Base-by-base conservation (phyloP, 1,140 invertebrate species). In the Steinernema feltiae region DNA sequence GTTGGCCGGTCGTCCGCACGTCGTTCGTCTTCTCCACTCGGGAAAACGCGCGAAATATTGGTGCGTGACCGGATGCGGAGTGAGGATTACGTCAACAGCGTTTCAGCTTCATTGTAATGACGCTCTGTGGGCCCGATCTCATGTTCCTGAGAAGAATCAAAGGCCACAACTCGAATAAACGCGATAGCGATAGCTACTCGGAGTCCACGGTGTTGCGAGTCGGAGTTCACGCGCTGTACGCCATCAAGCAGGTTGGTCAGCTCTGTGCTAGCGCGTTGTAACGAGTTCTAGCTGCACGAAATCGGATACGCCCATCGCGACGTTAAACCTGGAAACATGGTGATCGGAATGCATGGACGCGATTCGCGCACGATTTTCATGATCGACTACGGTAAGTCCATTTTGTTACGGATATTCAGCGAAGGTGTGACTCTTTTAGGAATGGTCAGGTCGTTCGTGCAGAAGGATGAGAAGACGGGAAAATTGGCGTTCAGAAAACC, bases 51-150 rank as follows among this genome's bases (percentile, higher is more conserved):
- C 32, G n/a, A 69, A 81, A 32, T 83, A 83, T 71, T 77, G 48
- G 81, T 82, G 27, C 1, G 76, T 83, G 17, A 7, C 7, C n/a
- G n/a, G n/a, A n/a, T n/a, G 41, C 41, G 7, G 7, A 12, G 7
- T 46, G 7, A 46, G 41, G n/a, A n/a, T 46, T n/a, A 46, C 7
- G 7, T 46, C 41, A n/a, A 46, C 41, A 12, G 7, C 41, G n/a
- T n/a, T 83, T 35, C 63, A 78, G 78, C 32, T 82, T 76, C 73
- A 81, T 82, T 32, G 81, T 82, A 27, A 79, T 85, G 69, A 74
- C 82, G 15, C 48, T 82, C 1, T 81, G 80, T 48, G 82, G 82
- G 0, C 70, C 82, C 12, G 82, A 83, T 70, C 63, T 82, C 1
- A 79, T 83, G 74, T 32, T 41, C 1, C 77, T 82, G 1, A 73